phyloP scores from a whole-genome alignment of 92 coral and sea anemone genomes.

The Phymanthus crucifer region DNA sequence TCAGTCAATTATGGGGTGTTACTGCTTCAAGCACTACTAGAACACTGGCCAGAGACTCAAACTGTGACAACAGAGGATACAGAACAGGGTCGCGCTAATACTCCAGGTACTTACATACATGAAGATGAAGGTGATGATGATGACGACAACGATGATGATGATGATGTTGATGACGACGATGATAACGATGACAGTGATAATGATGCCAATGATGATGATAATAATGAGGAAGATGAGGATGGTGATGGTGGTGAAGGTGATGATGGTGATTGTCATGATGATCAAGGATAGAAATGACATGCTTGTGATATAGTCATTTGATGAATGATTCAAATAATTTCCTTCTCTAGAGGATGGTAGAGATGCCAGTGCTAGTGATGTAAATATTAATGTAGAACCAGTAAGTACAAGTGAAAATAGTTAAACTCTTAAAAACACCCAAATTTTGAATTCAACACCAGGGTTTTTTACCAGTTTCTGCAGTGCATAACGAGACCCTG shows the following conservation, averaged over 20 bases:
- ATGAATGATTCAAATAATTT: not conserved
- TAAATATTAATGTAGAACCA: slow-evolving; percentile 90
- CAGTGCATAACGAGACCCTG: too few species aligned
- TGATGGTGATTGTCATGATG: too few species aligned
- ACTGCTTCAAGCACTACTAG: slow-evolving; percentile 83
- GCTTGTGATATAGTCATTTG: not conserved
- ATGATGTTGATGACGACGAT: too few species aligned
- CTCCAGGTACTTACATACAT: too few species aligned
- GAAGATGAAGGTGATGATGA: too few species aligned
- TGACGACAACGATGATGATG: too few species aligned
- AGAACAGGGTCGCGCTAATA: slow-evolving; percentile 58
- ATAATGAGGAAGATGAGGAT: too few species aligned
- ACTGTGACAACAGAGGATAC: slow-evolving; percentile 61
- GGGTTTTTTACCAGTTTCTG: too few species aligned
- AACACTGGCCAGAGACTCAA: slow-evolving; percentile 92
- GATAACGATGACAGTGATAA: too few species aligned
- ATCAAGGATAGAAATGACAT: too few species aligned
- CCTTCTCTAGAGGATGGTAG: slow-evolving; percentile 58
- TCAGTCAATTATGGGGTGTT: slow-evolving; percentile 88
- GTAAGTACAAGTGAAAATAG: slow-evolving; percentile 46
- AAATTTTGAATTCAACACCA: not conserved
- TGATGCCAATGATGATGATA: too few species aligned
- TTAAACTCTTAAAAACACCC: not conserved
- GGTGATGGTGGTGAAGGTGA: too few species aligned
- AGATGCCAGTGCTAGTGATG: slow-evolving; percentile 97